Evolutionary conservation across 2,888 invertebrate species (phyloP), one percentile per base, ranked within the genome.

Genomic region (Entomobrya proxima): DNA sequence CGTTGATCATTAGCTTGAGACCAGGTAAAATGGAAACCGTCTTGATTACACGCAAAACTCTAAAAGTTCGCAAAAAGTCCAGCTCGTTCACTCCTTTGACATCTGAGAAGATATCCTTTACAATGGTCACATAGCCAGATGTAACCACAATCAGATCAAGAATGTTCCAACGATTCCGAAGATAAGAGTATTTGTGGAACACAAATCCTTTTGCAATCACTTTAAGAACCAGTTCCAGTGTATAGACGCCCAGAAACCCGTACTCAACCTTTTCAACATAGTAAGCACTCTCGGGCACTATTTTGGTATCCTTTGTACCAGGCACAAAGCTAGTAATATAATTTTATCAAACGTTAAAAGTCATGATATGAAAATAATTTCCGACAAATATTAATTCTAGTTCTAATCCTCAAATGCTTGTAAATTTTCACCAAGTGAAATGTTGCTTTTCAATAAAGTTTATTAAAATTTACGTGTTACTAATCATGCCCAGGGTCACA

Each of bases 11-110:
- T 91, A 98, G 98, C 93, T 98, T 98, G 91, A 98, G 93, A 91
- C 98, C 98, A 92, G 98, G 98, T 94, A 98, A 95, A 91, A 98
- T 98, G 91, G 98, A 98, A 91, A 98, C 97, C 90, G 98, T 98
- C 93, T 98, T 98, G 91, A 98, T 94, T 86, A 98, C 98, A 92
- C 98, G 94, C 91, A 98, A 93, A 89, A 98, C 98, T 90, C 98
- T 94, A 93, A 98, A 98, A 84, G 98, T 98, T 91, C 98, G 94
- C 91, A 98, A 93, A 21, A 98, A 98, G 88, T 97, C 96, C 90
- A 98, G 93, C 92, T 97, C 97, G 85, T 97, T 72, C 5, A 24
- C 30, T 6, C 30, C 35, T 1, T 11, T 13, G 11, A 24, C 40
- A 0, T 6, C n/a, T 1, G 15, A 1, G 21, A n/a, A 9, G 1